These are phyloP conservation scores for Daubentonia madagascariensis DNA, from an alignment of 2,113 vertebrate species.

Conservation along the genomic window DNA sequence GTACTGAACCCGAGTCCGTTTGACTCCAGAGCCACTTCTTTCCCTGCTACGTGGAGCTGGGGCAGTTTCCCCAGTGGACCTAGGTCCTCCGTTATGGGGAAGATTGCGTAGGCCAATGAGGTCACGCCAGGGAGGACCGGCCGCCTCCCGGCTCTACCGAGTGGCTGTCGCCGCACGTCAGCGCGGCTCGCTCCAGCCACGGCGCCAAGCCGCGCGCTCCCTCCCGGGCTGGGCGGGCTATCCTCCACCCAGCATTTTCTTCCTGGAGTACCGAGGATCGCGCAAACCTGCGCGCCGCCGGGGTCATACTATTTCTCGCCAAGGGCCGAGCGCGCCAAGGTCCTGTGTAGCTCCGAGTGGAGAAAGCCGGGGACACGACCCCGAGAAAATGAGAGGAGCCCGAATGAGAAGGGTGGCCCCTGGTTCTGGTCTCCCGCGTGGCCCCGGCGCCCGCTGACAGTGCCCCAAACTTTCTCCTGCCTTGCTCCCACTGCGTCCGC, in stretches of 20 bases:
- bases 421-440: not conserved
- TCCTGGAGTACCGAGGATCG: too few relatives aligned
- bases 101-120: not conserved
- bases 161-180: rapidly evolving
- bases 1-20: not conserved
- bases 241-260: not conserved
- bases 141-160: not conserved
- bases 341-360: not conserved
- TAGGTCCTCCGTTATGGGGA: not conserved
- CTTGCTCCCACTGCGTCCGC: not conserved
- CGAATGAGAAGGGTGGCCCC: not conserved
- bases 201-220: too few relatives aligned
- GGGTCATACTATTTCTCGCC: not conserved
- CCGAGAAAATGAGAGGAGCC: not conserved
- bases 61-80: not conserved
- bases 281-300: rapidly evolving
- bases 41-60: not conserved
- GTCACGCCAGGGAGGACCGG: not conserved
- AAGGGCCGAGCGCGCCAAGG: not conserved
- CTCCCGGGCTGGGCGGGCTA: too few relatives aligned
- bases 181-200: rapidly evolving
- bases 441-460: not conserved
- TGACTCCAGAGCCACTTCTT: not conserved
- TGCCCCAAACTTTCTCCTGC: conserved; percentile 47
- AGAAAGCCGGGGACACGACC: not conserved